Conservation (phyloP, 2,113 vertebrate genomes). For the Machaerirhynchus nigripectus region DNA sequence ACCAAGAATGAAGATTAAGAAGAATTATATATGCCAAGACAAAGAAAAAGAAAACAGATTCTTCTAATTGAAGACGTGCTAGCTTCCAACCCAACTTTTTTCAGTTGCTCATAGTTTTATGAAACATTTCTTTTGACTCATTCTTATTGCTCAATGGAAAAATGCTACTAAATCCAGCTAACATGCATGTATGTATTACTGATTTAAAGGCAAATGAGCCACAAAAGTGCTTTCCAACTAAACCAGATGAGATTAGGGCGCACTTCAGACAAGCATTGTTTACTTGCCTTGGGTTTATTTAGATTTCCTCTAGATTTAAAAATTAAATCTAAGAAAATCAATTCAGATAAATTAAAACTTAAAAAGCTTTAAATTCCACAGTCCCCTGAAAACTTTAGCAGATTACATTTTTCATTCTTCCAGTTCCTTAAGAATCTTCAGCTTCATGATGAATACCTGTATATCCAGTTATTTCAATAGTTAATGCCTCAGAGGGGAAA, state of each 20-base stretch:
- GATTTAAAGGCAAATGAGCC: background rate
- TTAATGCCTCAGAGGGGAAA: background rate
- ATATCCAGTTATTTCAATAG: background rate
- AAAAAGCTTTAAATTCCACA: background rate
- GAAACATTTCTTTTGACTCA: background rate
- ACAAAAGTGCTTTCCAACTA: background rate
- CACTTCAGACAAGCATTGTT: background rate
- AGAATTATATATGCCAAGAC: background rate
- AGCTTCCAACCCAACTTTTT: background rate
- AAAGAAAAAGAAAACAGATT: background rate
- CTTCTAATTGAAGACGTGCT: background rate
- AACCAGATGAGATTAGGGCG: background rate
- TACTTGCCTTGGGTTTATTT: background rate
- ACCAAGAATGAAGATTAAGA: background rate
- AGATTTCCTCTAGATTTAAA: background rate
- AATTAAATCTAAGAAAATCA: background rate
- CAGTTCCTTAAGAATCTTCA: background rate
- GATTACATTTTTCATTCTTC: background rate
- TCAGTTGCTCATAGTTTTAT: background rate
- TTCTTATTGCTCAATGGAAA: background rate
- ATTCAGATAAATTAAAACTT: background rate
- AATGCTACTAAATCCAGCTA: background rate
- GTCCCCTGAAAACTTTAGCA: background rate
- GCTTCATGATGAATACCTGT: background rate
- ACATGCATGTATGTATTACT: background rate